phyloP scores from a whole-genome alignment of 2,797 vertebrate genomes.

The Acanthornis magna region DNA sequence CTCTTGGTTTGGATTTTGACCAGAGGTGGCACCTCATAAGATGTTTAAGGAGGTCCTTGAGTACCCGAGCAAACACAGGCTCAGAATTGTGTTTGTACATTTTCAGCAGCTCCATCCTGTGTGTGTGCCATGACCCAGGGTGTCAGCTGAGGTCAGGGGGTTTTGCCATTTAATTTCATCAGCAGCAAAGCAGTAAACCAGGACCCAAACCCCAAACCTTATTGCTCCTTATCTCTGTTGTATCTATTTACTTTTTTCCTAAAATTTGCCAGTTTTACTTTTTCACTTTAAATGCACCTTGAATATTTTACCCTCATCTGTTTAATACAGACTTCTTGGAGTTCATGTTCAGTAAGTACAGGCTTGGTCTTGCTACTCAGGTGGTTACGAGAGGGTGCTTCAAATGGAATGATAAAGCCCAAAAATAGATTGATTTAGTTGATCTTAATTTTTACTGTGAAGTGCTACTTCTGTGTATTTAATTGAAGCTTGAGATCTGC shows the following conservation, averaged over 20 bases:
- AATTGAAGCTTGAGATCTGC: background rate
- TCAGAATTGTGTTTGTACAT: fast-evolving
- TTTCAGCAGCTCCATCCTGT: background rate
- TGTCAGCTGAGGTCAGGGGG: background rate
- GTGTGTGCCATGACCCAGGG: background rate
- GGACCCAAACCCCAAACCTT: background rate
- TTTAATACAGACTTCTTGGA: background rate
- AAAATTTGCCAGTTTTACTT: background rate
- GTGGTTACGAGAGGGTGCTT: background rate
- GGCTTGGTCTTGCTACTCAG: background rate
- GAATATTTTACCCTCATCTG: background rate
- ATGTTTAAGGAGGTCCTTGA: background rate
- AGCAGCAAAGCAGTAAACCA: background rate
- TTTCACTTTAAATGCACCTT: background rate
- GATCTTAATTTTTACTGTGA: background rate
- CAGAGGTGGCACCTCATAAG: background rate
- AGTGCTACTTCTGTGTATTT: background rate
- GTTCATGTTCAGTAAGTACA: background rate
- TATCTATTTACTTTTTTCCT: background rate
- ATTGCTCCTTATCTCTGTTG: background rate
- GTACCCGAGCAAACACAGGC: background rate
- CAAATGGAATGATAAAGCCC: background rate
- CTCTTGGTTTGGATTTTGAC: background rate
- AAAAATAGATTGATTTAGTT: background rate
- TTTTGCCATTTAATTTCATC: background rate